Conservation (phyloP, 1,140 invertebrate species). For the Chymomyza costata region DNA sequence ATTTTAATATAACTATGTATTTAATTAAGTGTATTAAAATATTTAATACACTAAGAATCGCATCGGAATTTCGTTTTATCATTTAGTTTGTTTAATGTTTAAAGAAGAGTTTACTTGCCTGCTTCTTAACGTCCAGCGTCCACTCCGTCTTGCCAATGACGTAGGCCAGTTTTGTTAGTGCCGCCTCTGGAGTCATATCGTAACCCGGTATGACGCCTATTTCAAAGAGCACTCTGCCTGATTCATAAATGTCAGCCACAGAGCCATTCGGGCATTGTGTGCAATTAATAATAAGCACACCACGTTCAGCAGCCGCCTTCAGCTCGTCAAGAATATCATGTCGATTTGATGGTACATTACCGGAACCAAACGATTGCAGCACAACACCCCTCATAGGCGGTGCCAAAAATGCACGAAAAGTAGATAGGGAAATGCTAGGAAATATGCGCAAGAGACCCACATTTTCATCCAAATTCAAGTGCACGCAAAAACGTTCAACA, state of each 20-base stretch:
- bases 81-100: too few relatives aligned
- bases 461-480: conserved; percentile 86
- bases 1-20: conserved; percentile 13
- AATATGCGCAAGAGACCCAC: conserved; percentile 92
- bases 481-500: conserved; percentile 86
- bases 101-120: conserved; percentile 35
- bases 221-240: conserved; percentile 81
- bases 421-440: conserved; percentile 89
- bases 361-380: conserved; percentile 93
- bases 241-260: conserved; percentile 88
- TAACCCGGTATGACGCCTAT: conserved; percentile 90
- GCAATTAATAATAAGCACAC: conserved; percentile 94
- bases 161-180: conserved; percentile 93
- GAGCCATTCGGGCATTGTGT: conserved; percentile 90
- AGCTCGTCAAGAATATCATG: conserved; percentile 88
- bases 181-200: conserved; percentile 97
- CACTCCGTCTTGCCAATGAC: conserved; percentile 91
- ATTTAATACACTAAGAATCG: too few relatives aligned
- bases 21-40: too few relatives aligned
- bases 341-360: conserved; percentile 92
- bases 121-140: conserved; percentile 83
- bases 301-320: conserved; percentile 83
- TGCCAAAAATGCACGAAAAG: conserved; percentile 87
- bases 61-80: too few relatives aligned
- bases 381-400: conserved; percentile 91